Percentiles rank a stretch among this genome's conserved stretches.
Evolutionary conservation across 2,888 invertebrate species (phyloP).

Genomic region (Sepioteuthis lessoniana): DNA sequence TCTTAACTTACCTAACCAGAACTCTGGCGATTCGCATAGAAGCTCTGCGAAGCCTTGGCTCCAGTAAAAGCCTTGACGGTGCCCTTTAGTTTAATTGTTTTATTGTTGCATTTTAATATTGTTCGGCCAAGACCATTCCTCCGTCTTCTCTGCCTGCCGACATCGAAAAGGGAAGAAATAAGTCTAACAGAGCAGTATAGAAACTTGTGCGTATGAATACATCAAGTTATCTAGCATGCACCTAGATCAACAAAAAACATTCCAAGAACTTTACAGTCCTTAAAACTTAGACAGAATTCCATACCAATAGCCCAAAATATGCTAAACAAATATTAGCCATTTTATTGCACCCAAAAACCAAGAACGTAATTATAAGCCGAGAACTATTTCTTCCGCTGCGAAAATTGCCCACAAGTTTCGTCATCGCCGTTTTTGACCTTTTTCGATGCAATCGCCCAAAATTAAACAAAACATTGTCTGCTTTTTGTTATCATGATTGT

Average conservation of each 20-base stretch:
- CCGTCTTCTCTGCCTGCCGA: slow-evolving; percentile 33
- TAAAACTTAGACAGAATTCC: too few species aligned
- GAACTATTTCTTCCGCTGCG: neutral
- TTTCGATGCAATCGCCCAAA: neutral
- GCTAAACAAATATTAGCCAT: neutral
- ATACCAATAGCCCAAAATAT: too few species aligned
- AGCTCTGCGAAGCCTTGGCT: neutral
- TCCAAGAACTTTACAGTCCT: neutral
- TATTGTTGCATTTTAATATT: slow-evolving; percentile 15
- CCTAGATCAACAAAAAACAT: neutral
- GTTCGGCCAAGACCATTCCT: neutral
- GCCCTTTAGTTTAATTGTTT: neutral
- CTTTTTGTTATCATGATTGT: neutral
- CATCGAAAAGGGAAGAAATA: neutral
- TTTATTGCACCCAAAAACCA: neutral
- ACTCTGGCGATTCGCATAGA: slow-evolving; percentile 21
- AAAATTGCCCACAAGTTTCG: neutral
- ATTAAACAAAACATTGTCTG: neutral
- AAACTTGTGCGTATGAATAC: neutral
- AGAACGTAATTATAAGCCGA: neutral
- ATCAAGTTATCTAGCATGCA: neutral
- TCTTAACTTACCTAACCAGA: neutral
- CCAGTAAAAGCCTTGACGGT: too few species aligned
- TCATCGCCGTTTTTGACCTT: neutral
- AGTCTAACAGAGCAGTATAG: neutral